Percentiles rank a stretch among this genome's conserved stretches.
Conservation (phyloP, 2,888 invertebrate species). For the Calameuta idolon region DNA sequence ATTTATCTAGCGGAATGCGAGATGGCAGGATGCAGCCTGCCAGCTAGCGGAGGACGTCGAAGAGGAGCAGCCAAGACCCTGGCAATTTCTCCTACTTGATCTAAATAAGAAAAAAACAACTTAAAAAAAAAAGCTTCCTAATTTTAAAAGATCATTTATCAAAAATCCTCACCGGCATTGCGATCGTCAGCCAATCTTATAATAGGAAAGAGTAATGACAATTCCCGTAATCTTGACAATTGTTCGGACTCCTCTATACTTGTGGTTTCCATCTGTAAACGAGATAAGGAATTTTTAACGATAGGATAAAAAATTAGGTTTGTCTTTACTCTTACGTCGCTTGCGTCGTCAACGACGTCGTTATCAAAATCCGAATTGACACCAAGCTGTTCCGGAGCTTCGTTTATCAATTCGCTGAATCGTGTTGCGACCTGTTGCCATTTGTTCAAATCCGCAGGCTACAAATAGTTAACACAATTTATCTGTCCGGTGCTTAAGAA, state of each 20-base stretch:
- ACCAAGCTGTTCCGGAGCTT: conserved; percentile 46
- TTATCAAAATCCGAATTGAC: conserved; percentile 29
- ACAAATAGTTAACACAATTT: conserved; percentile 3
- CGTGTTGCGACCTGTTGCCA: conserved; percentile 55
- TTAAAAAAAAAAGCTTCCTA: not conserved
- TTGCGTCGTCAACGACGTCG: conserved; percentile 21
- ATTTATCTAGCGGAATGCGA: conserved; percentile 33
- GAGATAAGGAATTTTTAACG: not conserved
- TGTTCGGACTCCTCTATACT: conserved; percentile 25
- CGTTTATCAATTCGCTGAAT: conserved; percentile 54
- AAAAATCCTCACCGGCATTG: conserved; percentile 31
- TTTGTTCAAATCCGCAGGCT: conserved; percentile 48
- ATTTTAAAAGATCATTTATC: not conserved
- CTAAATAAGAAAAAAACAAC: conserved; percentile 19
- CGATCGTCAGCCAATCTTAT: conserved; percentile 33
- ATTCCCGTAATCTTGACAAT: conserved; percentile 31
- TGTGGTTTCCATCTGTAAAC: conserved; percentile 10
- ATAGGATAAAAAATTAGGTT: not conserved
- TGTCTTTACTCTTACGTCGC: conserved; percentile 12
- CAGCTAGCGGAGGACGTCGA: conserved; percentile 32
- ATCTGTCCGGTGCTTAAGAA: not conserved
- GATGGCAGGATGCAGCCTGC: conserved; percentile 46
- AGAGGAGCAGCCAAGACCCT: conserved; percentile 36
- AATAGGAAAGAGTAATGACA: conserved; percentile 41
- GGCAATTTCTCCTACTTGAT: conserved; percentile 36